phyloP scores from a whole-genome alignment of 2,797 vertebrate genomes.

The Pitangus sulphuratus region DNA sequence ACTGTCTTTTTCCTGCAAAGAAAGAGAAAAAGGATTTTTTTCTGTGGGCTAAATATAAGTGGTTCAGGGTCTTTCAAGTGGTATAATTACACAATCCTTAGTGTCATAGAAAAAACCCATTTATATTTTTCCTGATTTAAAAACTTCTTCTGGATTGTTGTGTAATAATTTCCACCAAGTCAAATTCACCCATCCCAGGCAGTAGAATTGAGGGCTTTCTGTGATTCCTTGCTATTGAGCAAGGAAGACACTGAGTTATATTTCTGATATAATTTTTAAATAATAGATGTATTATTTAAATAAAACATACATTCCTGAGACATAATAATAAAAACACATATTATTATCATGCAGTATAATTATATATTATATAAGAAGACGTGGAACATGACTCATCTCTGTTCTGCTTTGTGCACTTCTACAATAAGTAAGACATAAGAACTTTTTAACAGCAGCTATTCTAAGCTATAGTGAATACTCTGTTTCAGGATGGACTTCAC shows the following conservation, averaged over 20 bases:
- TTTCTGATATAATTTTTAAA: background rate
- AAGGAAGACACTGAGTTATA: background rate
- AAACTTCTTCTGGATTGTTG: background rate
- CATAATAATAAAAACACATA: background rate
- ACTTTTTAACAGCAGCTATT: background rate
- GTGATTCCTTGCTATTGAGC: background rate
- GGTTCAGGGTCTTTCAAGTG: background rate
- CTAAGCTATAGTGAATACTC: background rate
- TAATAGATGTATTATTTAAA: background rate
- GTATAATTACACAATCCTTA: background rate
- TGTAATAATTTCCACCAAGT: background rate
- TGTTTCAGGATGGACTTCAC: background rate
- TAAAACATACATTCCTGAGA: background rate
- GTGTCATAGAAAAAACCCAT: fast-evolving
- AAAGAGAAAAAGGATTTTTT: background rate
- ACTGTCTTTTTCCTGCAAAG: background rate
- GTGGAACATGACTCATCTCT: fast-evolving
- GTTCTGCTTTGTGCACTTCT: background rate
- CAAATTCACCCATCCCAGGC: background rate
- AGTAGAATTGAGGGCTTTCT: background rate
- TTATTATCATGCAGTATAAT: background rate
- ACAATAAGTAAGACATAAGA: background rate
- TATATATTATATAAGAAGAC: background rate
- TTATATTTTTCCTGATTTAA: background rate
- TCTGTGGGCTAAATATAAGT: background rate